phyloP scores from a whole-genome alignment of 64 coral and sea anemone genomes.

The Stylophora pistillata region DNA sequence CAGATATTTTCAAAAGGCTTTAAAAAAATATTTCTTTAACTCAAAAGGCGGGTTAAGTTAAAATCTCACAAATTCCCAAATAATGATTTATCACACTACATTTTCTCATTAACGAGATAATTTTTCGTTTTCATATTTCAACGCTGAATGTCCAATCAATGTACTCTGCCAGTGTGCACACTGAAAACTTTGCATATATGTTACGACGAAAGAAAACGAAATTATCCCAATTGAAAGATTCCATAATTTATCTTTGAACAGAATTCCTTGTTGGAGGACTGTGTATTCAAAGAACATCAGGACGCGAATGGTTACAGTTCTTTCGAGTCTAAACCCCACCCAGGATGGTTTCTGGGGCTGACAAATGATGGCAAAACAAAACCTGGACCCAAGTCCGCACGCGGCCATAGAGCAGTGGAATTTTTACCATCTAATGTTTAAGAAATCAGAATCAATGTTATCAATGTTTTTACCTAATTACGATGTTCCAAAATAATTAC shows the following conservation, averaged over 20 bases:
- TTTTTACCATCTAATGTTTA: slow-evolving; percentile 25
- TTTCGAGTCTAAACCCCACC: slow-evolving; percentile 46
- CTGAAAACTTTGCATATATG: no score
- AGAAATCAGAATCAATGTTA: background rate
- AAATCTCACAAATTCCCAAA: no score
- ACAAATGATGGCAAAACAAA: slow-evolving; percentile 46
- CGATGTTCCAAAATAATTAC: background rate
- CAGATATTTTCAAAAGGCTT: no score
- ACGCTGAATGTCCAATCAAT: no score
- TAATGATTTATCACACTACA: no score
- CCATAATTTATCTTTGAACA: background rate
- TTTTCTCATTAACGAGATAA: no score
- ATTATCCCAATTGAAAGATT: background rate
- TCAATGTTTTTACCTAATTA: background rate
- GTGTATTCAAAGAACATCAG: slow-evolving; percentile 48
- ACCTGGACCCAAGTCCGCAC: slow-evolving; percentile 37
- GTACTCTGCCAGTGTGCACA: no score
- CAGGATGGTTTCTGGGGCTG: slow-evolving; percentile 48
- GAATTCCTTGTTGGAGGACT: slow-evolving; percentile 27
- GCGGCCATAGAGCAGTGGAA: slow-evolving; percentile 44
- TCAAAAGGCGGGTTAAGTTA: no score
- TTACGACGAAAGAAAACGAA: background rate
- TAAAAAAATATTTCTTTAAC: no score
- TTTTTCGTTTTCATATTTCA: no score
- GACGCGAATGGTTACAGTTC: slow-evolving; percentile 34